Percentiles rank a stretch among this genome's conserved stretches.
These are phyloP conservation scores for Tenebrosternarchus preto DNA, from an alignment of 2,113 vertebrate species.

Conservation along the genomic window DNA sequence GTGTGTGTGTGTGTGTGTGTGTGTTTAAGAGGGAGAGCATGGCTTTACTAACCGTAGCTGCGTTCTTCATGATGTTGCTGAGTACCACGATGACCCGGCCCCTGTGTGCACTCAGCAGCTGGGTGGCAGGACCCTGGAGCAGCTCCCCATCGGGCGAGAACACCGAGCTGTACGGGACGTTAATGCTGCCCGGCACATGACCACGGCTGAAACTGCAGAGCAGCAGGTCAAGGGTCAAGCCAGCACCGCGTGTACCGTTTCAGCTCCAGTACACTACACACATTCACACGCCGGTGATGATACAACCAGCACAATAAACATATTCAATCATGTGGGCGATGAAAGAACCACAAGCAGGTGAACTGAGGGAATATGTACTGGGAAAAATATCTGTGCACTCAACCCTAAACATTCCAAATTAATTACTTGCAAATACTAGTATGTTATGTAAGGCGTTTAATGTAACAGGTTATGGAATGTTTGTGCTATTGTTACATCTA, in stretches of 20 bases:
- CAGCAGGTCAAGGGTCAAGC: slow-evolving; percentile 73
- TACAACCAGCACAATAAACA: too few species aligned
- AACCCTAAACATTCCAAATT: too few species aligned
- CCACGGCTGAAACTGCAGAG: slow-evolving; percentile 86
- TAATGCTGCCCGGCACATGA: slow-evolving; percentile 93
- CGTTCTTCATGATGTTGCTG: slow-evolving; percentile 82
- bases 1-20: neutral
- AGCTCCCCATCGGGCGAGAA: slow-evolving; percentile 86
- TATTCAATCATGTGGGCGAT: too few species aligned
- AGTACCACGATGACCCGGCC: slow-evolving; percentile 93
- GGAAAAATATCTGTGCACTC: too few species aligned
- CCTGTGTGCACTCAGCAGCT: slow-evolving; percentile 82
- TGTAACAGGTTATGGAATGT: neutral
- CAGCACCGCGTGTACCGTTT: neutral
- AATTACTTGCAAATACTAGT: too few species aligned
- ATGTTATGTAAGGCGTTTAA: too few species aligned
- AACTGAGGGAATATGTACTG: too few species aligned
- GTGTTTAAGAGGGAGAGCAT: neutral
- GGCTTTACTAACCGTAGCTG: slow-evolving; percentile 76
- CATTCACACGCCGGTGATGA: too few species aligned
- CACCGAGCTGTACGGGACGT: slow-evolving; percentile 81
- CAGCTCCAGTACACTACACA: too few species aligned
- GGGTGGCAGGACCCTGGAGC: slow-evolving; percentile 78
- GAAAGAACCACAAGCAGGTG: too few species aligned
- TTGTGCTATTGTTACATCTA: too few species aligned